phyloP scores from a whole-genome alignment of 2,797 vertebrate genomes.

The Coluber constrictor region DNA sequence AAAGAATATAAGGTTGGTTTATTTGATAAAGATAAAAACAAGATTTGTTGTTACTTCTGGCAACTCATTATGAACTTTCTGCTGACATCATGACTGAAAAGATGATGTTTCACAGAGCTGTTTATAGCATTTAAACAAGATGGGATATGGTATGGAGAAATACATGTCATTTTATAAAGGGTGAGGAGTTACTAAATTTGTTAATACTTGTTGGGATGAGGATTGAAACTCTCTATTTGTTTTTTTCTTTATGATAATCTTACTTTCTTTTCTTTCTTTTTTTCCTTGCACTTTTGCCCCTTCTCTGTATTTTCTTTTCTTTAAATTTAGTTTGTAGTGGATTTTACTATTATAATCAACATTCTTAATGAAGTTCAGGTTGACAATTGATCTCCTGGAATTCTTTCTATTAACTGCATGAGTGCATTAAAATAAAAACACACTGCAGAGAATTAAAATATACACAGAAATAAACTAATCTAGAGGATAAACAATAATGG shows the following conservation, averaged over 20 bases:
- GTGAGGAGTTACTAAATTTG: not conserved
- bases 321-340: not conserved
- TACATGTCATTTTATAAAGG: not conserved
- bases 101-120: not conserved
- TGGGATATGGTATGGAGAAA: not conserved
- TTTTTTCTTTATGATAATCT: not conserved
- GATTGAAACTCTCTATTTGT: not conserved
- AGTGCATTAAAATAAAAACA: not conserved
- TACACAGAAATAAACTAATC: constrained; percentile 35
- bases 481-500: constrained; percentile 46
- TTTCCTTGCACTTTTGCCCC: not conserved
- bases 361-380: not conserved
- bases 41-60: not conserved
- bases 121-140: not conserved
- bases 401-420: not conserved
- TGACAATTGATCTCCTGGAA: not conserved
- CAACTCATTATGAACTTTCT: not conserved
- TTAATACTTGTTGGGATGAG: not conserved
- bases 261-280: not conserved
- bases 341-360: not conserved
- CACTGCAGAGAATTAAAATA: constrained; percentile 15
- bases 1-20: not conserved
- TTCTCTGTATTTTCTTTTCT: not conserved
- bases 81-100: not conserved
- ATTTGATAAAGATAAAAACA: not conserved